A percentile compares a stretch with the other conserved stretches of the same genome.
These are phyloP conservation scores for Palaemon carinicauda DNA, from an alignment of 1,140 invertebrate genomes.

Conservation along the genomic window DNA sequence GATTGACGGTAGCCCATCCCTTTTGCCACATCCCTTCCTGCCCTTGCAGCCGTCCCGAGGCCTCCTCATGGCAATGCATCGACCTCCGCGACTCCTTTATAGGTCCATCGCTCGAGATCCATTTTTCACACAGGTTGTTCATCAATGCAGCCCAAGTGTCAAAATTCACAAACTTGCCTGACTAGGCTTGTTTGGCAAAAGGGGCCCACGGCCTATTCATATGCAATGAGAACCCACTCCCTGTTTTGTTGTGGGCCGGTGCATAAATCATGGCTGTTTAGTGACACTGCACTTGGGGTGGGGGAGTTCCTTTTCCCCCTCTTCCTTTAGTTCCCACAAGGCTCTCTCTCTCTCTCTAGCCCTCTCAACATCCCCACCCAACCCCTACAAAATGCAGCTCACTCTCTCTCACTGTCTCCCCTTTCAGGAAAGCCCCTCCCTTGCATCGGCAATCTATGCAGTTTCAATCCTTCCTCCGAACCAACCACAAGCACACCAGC, in stretches of 20 bases:
- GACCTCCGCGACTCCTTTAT: not conserved
- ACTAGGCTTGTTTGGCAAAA: slow-evolving; percentile 55
- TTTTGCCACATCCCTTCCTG: not conserved
- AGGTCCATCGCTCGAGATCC: slow-evolving; percentile 37
- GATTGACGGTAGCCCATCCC: not conserved
- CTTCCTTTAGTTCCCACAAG: not conserved
- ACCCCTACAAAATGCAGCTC: too few species aligned
- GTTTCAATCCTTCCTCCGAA: too few species aligned
- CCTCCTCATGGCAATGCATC: too few species aligned
- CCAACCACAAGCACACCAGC: too few species aligned
- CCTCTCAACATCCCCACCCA: too few species aligned
- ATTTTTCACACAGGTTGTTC: slow-evolving; percentile 57
- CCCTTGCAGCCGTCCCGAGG: not conserved
- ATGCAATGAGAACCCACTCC: slow-evolving; percentile 55
- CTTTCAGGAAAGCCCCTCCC: too few species aligned
- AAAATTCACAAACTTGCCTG: slow-evolving; percentile 57
- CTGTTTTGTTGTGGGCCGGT: slow-evolving; percentile 53
- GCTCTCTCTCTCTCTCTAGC: not conserved
- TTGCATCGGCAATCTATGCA: too few species aligned
- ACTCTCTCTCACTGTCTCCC: too few species aligned
- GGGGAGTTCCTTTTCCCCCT: slow-evolving; percentile 11
- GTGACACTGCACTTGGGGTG: slow-evolving; percentile 51
- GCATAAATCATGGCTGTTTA: slow-evolving; percentile 54
- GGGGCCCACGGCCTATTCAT: slow-evolving; percentile 49
- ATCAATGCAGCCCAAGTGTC: slow-evolving; percentile 56